Base-by-base conservation (phyloP, 2,113 vertebrate genomes). In the Cygnus atratus region DNA sequence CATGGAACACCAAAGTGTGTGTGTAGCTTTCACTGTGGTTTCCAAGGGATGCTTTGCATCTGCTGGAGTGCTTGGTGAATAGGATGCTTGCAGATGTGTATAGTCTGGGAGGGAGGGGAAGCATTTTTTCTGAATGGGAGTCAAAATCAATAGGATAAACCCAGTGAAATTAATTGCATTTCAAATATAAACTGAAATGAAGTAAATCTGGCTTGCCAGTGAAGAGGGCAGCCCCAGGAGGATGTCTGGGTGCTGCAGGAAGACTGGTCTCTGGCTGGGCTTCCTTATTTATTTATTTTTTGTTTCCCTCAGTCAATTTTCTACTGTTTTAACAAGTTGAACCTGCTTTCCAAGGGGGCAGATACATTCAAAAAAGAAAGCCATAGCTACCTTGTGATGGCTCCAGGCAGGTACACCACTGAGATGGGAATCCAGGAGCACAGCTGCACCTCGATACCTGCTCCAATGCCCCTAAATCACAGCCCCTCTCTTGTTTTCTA, bases 1-100 rank as follows among this genome's bases (percentile, higher is more conserved):
- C 70, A 87, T 31, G 46, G 71, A 94, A 84, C 95, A 93, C 93
- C 95, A 89, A 87, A 87, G 85, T 61, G 11, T 6, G 92, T 65
- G 76, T 67, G 85, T 58, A 66, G 90, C 73, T 88, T 90, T 81
- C 73, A 35, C 79, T 3, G 0, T 28, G 58, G 39, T 73, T 91
- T 93, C 93, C 77, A 66, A 62, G 77, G 88, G 91, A 66, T 61
- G 87, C 66, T 68, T 72, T 91, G 87, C 88, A 78, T 63, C 91
- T 93, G 80, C 87, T 88, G 80, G 68, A 88, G 81, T 50, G 79
- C 67, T 86, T 86, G 79, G 33, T 75, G 74, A 78, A 87, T 2
- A 48, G 52, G 87, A 91, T 52, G 24, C 43, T 59, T 41, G 85
- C 79, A 92, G 87, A 93, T 63, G 67, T 63, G 74, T 20, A 28